A percentile compares a stretch with the other conserved stretches of the same genome.
phyloP scores from a whole-genome alignment of 2,888 invertebrate species.

The Drosophila affinis region DNA sequence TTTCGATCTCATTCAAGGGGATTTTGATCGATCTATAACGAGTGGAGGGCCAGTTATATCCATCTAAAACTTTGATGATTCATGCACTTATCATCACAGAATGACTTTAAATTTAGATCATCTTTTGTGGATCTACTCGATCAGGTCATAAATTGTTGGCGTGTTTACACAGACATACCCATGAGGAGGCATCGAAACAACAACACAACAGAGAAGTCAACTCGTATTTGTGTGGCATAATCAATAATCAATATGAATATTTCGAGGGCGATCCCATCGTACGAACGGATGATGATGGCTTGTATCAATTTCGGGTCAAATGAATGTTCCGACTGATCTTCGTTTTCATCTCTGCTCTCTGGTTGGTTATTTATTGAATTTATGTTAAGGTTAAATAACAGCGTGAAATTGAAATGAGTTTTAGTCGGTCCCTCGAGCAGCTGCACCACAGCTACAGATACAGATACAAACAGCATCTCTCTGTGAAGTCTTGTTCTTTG shows the following conservation, averaged over 20 bases:
- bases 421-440: constrained; percentile 10
- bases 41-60: background rate
- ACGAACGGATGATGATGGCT: background rate
- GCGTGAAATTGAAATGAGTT: constrained; percentile 77
- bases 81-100: background rate
- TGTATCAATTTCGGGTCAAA: constrained; percentile 40
- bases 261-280: background rate
- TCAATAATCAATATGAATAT: constrained; percentile 37
- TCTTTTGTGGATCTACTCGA: background rate
- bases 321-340: constrained; percentile 15
- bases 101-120: background rate
- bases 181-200: background rate
- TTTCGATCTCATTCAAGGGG: no score
- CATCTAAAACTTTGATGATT: background rate
- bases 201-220: background rate
- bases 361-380: constrained; percentile 46
- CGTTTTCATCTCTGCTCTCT: background rate
- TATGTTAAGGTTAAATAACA: constrained; percentile 66
- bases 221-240: constrained; percentile 37
- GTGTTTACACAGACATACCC: background rate
- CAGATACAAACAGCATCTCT: background rate
- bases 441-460: constrained; percentile 5
- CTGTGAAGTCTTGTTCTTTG: background rate
- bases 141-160: background rate
- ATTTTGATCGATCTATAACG: no score